Conservation (phyloP, 2,888 invertebrate species). For the Hydrotaea cyrtoneurina region DNA sequence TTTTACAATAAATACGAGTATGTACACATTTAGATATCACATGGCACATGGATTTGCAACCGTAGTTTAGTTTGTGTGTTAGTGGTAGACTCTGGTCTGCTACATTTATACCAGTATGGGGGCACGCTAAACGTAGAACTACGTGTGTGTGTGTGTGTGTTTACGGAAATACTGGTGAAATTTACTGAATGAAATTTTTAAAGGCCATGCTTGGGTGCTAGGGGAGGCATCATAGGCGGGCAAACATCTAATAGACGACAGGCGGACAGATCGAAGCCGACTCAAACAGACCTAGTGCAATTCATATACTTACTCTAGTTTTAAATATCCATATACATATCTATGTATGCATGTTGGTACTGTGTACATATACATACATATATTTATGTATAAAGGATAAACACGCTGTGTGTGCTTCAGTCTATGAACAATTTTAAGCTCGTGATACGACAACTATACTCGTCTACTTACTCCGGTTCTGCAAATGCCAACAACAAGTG, state of each 20-base stretch:
- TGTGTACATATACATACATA: not conserved
- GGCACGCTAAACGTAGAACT: too few species aligned
- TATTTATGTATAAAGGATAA: not conserved
- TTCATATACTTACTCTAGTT: slow-evolving; percentile 37
- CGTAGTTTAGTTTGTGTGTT: too few species aligned
- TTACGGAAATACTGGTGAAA: slow-evolving; percentile 25
- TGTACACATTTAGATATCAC: too few species aligned
- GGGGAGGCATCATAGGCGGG: not conserved
- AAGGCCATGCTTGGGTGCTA: slow-evolving; percentile 29
- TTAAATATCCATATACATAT: slow-evolving; percentile 6
- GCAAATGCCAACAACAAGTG: slow-evolving; percentile 55
- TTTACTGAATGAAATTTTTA: slow-evolving; percentile 45
- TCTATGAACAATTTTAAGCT: slow-evolving; percentile 12
- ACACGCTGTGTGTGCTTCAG: not conserved
- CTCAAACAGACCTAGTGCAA: not conserved
- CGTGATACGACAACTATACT: slow-evolving; percentile 32
- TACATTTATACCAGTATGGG: too few species aligned
- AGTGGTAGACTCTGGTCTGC: too few species aligned
- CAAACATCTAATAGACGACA: slow-evolving; percentile 1
- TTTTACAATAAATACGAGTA: too few species aligned
- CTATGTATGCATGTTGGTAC: not conserved
- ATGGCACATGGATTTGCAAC: too few species aligned
- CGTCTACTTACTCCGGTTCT: not conserved
- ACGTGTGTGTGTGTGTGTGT: slow-evolving; percentile 38
- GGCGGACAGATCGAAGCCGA: slow-evolving; percentile 2